Evolutionary conservation across 2,113 vertebrate species (phyloP), one percentile per base, ranked within the genome.

Genomic region (Barnardius zonarius): DNA sequence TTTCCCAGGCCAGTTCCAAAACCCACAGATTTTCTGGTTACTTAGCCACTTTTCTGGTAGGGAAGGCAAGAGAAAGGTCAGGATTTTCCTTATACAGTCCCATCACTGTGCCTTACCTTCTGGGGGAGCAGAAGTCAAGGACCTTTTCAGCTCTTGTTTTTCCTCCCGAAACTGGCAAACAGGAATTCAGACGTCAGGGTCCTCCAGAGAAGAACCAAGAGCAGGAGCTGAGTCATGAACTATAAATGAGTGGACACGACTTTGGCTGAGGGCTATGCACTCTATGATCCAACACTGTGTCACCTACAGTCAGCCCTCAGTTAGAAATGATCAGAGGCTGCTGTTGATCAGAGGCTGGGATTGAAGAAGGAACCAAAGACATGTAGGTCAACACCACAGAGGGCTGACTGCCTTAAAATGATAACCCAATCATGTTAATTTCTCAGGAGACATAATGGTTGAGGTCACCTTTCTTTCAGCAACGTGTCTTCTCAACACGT

Each of bases 391-490:
- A 23, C 27, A 64, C 46, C 61, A 94, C 35, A 68, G 88, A 95
- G 51, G 48, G 15, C 17, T 91, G 48, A 55, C 44, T 3, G 35
- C 24, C 57, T 93, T 37, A 61, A 63, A 92, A 74, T 39, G 5
- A 81, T 86, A 92, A 86, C 68, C 70, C 85, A 48, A 93, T 75
- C 68, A 78, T 87, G 68, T 67, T 93, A 75, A 92, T 84, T 94
- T 92, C 80, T 92, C 86, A 35, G 49, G 69, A 79, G 69, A 73
- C 44, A 2, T 13, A 78, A 55, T 13, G 75, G 62, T 62, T 37
- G 73, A 93, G 94, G 80, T 92, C 86, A 92, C 88, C 80, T 93
- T 92, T 73, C 67, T 77, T 81, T 94, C 41, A 83, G 27, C 39
- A 57, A 33, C 5, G 19, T 63, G 39, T 73, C 55, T 86, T 78